These are phyloP conservation scores for Malurus cyaneus DNA, from an alignment of 2,113 vertebrate species.

Conservation along the genomic window DNA sequence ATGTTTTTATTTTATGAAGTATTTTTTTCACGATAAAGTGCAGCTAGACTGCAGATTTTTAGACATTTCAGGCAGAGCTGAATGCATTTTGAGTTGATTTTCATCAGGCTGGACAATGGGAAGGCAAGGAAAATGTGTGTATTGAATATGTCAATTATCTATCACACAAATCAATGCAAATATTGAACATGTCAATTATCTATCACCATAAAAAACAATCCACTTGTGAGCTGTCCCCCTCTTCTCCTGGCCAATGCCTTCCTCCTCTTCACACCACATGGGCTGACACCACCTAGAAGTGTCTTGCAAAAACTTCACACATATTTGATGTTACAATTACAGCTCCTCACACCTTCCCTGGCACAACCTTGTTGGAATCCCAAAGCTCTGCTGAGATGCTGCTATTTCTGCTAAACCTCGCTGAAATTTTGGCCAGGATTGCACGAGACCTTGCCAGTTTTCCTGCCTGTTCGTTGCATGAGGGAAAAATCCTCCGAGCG, in stretches of 20 bases:
- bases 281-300: neutral
- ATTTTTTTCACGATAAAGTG: neutral
- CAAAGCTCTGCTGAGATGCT: neutral
- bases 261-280: neutral
- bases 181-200: neutral
- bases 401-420: neutral
- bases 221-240: neutral
- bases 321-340: neutral
- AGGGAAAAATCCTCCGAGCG: neutral
- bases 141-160: neutral
- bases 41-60: neutral
- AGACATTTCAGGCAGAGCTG: neutral
- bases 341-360: conserved; percentile 1
- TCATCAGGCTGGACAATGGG: neutral
- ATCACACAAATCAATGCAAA: neutral
- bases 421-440: neutral
- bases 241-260: neutral
- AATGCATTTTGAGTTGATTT: neutral
- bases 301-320: neutral
- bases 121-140: neutral
- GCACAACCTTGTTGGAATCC: neutral
- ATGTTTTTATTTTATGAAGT: neutral
- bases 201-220: neutral
- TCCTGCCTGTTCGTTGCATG: neutral
- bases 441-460: neutral